phyloP scores from a whole-genome alignment of 2,113 vertebrate species.

The Hyaena hyaena region DNA sequence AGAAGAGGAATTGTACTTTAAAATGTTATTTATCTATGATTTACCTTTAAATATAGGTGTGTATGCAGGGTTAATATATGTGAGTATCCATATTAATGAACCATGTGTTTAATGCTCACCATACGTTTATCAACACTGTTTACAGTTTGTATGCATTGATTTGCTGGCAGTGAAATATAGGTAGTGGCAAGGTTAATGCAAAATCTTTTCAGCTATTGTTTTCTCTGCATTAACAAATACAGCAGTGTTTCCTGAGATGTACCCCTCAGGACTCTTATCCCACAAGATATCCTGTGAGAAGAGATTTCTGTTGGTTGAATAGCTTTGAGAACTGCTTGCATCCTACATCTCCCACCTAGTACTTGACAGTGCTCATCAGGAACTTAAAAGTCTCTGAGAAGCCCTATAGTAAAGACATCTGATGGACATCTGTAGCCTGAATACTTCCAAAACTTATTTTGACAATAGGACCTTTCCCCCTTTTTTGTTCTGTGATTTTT shows the following conservation, averaged over 20 bases:
- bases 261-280: slow-evolving; percentile 19
- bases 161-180: slow-evolving; percentile 58
- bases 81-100: slow-evolving; percentile 56
- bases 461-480: not conserved
- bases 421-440: not conserved
- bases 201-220: slow-evolving; percentile 66
- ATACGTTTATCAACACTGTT: slow-evolving; percentile 63
- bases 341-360: not conserved
- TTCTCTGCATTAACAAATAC: slow-evolving; percentile 47
- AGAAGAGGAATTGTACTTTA: slow-evolving; percentile 28
- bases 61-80: slow-evolving; percentile 26
- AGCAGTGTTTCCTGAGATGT: slow-evolving; percentile 25
- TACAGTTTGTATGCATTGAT: slow-evolving; percentile 53
- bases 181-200: slow-evolving; percentile 60
- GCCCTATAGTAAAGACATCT: not conserved
- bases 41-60: slow-evolving; percentile 54
- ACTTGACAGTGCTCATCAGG: not conserved
- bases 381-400: slow-evolving; percentile 8
- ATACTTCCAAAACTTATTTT: slow-evolving; percentile 11
- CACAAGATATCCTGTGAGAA: not conserved
- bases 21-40: slow-evolving; percentile 45
- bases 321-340: slow-evolving; percentile 8
- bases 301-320: slow-evolving; percentile 19
- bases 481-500: slow-evolving; percentile 43
- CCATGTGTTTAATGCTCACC: slow-evolving; percentile 42